Evolutionary conservation across 2,797 vertebrate species (phyloP).

Genomic region (Bovichtus diacanthus): DNA sequence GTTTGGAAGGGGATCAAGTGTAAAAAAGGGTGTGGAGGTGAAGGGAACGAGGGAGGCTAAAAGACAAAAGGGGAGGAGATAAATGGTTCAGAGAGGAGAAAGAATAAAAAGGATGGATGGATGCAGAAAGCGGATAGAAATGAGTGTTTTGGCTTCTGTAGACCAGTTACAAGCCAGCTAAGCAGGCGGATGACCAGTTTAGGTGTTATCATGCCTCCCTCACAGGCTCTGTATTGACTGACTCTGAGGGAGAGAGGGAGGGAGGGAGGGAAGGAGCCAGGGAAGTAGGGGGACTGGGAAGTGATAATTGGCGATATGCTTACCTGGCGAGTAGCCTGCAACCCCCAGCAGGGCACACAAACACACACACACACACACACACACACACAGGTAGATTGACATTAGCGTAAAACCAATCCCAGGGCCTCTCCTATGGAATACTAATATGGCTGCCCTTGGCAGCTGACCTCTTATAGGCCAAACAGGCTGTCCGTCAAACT

Average conservation of each 20-base stretch:
- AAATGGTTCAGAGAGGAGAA: slow-evolving; percentile 55
- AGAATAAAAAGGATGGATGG: slow-evolving; percentile 55
- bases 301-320: slow-evolving; percentile 88
- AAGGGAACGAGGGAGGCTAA: slow-evolving; percentile 32
- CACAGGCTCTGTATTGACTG: slow-evolving; percentile 58
- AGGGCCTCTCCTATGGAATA: slow-evolving; percentile 77
- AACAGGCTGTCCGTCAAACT: slow-evolving; percentile 84
- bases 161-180: slow-evolving; percentile 44
- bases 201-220: slow-evolving; percentile 64
- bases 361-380: slow-evolving; percentile 27
- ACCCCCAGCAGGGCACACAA: slow-evolving; percentile 64
- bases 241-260: slow-evolving; percentile 28
- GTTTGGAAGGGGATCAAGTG: slow-evolving; percentile 66
- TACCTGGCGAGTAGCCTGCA: slow-evolving; percentile 81
- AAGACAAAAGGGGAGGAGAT: slow-evolving; percentile 66
- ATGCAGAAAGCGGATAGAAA: slow-evolving; percentile 38
- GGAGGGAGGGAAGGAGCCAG: slow-evolving; percentile 22
- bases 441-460: slow-evolving; percentile 83
- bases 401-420: slow-evolving; percentile 80
- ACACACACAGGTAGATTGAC: slow-evolving; percentile 70
- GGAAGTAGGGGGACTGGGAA: slow-evolving; percentile 65
- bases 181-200: slow-evolving; percentile 58
- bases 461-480: slow-evolving; percentile 85
- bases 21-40: slow-evolving; percentile 39
- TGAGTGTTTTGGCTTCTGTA: slow-evolving; percentile 57